Percentiles rank a stretch among this genome's conserved stretches.
phyloP scores from a whole-genome alignment of 1,140 invertebrate genomes.

The Drosophila navojoa region DNA sequence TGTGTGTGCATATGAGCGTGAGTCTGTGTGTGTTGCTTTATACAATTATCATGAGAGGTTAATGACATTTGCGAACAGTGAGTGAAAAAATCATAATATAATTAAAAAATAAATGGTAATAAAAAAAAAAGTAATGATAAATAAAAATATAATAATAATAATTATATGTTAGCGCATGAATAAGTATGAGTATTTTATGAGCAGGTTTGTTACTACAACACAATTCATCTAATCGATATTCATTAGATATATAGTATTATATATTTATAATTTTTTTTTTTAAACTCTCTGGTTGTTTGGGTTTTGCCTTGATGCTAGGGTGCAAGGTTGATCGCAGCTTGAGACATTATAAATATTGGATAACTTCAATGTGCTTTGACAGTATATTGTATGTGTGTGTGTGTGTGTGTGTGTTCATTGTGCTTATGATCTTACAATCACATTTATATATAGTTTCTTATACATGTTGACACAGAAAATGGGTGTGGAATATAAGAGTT shows the following conservation, averaged over 20 bases:
- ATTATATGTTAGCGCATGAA: constrained; percentile 16
- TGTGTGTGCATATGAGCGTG: neutral
- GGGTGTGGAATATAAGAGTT: constrained; percentile 75
- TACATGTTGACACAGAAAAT: constrained; percentile 63
- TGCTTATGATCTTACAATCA: constrained; percentile 31
- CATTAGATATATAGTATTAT: neutral
- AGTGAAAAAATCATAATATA: neutral
- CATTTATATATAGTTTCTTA: constrained; percentile 5
- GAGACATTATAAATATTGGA: constrained; percentile 32
- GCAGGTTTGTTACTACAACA: constrained; percentile 29
- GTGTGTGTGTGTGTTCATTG: constrained; percentile 13
- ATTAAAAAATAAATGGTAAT: too few species aligned
- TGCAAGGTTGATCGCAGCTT: constrained; percentile 67
- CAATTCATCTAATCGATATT: constrained; percentile 4
- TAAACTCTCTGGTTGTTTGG: constrained; percentile 19
- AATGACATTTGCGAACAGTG: constrained; percentile 25
- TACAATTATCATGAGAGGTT: constrained; percentile 15
- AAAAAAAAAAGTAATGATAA: constrained; percentile 2
- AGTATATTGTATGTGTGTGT: neutral
- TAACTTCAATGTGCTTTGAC: constrained; percentile 20
- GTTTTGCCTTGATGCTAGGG: constrained; percentile 75
- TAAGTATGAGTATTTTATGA: constrained; percentile 22
- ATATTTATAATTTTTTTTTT: neutral
- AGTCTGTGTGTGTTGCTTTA: neutral
- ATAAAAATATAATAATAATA: constrained; percentile 11